Conservation (phyloP, 2,888 invertebrate species). For the Hemaris fuciformis region DNA sequence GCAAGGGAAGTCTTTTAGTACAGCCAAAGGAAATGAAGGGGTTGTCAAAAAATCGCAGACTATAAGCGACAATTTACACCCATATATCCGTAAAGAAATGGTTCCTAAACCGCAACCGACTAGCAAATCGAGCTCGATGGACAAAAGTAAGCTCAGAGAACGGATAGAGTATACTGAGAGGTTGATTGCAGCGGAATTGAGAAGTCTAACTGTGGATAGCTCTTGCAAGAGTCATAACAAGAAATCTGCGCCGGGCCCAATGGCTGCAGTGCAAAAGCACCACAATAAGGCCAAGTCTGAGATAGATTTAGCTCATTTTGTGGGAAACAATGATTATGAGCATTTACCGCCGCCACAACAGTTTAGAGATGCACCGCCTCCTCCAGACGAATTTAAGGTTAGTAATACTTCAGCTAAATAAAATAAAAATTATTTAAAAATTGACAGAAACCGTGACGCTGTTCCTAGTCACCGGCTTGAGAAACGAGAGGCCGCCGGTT, state of each 20-base stretch:
- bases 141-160: slow-evolving; percentile 67
- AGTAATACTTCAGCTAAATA: too few relatives aligned
- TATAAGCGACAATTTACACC: slow-evolving; percentile 72
- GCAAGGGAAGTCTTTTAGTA: slow-evolving; percentile 64
- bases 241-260: slow-evolving; percentile 47
- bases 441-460: too few relatives aligned
- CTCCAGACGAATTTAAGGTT: slow-evolving; percentile 86
- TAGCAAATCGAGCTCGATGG: slow-evolving; percentile 48
- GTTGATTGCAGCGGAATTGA: slow-evolving; percentile 73
- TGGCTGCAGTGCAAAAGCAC: slow-evolving; percentile 56
- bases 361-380: slow-evolving; percentile 90
- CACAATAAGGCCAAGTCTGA: slow-evolving; percentile 82
- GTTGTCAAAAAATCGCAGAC: slow-evolving; percentile 76
- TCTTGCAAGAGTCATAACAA: slow-evolving; percentile 60
- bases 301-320: slow-evolving; percentile 78
- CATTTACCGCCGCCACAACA: slow-evolving; percentile 92
- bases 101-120: slow-evolving; percentile 45
- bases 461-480: too few relatives aligned
- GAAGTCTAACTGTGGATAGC: slow-evolving; percentile 67
- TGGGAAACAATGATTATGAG: slow-evolving; percentile 84
- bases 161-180: slow-evolving; percentile 77
- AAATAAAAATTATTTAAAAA: too few relatives aligned
- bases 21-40: slow-evolving; percentile 56
- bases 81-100: slow-evolving; percentile 77
- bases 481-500: too few relatives aligned